Evolutionary conservation across 2,888 invertebrate species (phyloP).

Genomic region (Melanostoma scalare): DNA sequence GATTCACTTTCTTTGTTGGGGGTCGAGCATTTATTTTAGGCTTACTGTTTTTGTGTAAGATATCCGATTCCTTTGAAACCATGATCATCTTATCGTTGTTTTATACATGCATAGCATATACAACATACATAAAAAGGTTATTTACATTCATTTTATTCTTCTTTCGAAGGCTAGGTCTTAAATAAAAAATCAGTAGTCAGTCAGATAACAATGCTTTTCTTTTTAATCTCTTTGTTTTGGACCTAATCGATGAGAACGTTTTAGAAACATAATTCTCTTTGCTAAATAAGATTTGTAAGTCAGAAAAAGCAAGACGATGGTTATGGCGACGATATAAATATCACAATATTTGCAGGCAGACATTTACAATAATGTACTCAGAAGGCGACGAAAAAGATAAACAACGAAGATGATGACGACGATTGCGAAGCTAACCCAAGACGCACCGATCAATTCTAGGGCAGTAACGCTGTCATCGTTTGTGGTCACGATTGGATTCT

Average conservation of each 20-base stretch:
- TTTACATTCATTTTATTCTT: no score
- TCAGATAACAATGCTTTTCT: no score
- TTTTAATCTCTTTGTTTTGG: no score
- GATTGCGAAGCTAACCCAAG: constrained; percentile 1
- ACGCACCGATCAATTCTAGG: constrained; percentile 44
- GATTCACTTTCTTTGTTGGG: constrained; percentile 14
- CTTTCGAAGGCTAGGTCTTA: no score
- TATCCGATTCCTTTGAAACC: neutral
- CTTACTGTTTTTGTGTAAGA: neutral
- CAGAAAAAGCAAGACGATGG: constrained; percentile 4
- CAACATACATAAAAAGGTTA: no score
- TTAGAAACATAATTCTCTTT: neutral
- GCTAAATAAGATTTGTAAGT: constrained; percentile 19
- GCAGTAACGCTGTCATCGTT: constrained; percentile 48
- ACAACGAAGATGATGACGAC: constrained; percentile 45
- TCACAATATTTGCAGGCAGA: constrained; percentile 23
- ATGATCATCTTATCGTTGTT: neutral
- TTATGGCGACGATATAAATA: constrained; percentile 35
- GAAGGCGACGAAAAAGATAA: constrained; percentile 53
- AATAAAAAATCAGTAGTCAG: no score
- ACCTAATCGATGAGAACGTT: no score
- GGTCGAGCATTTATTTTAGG: neutral
- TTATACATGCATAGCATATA: no score
- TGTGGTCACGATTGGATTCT: constrained; percentile 26
- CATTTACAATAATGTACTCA: constrained; percentile 6